Evolutionary conservation across 2,113 vertebrate genomes (phyloP).

Genomic region (Syngnathoides biaculeatus): DNA sequence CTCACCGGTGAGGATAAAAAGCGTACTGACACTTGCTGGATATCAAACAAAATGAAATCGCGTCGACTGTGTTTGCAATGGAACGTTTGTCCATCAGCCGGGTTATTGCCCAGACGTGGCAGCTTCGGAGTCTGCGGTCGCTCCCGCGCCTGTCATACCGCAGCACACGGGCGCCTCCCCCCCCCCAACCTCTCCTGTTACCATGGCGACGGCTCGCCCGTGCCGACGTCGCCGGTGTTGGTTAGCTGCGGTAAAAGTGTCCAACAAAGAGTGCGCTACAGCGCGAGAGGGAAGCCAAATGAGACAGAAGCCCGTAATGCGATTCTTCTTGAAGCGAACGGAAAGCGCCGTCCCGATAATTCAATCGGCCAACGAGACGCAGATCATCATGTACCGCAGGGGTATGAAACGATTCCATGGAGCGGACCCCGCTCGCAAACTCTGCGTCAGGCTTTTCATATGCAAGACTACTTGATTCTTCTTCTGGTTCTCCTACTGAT

Average conservation of each 20-base stretch:
- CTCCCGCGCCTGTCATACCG: neutral
- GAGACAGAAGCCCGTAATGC: constrained; percentile 3
- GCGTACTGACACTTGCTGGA: no score
- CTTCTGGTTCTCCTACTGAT: neutral
- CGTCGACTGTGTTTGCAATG: neutral
- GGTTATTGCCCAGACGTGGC: neutral
- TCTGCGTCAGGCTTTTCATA: neutral
- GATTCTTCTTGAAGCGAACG: constrained; percentile 1
- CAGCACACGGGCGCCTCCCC: neutral
- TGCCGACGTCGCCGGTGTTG: constrained; percentile 1
- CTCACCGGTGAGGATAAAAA: no score
- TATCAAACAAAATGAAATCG: no score
- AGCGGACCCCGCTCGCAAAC: neutral
- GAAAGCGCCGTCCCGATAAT: neutral
- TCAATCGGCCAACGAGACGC: neutral
- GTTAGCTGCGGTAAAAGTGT: neutral
- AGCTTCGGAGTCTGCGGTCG: neutral
- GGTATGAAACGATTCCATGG: neutral
- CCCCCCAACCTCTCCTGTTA: no score
- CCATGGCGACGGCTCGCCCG: constrained; percentile 3
- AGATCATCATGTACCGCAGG: neutral
- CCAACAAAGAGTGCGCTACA: neutral
- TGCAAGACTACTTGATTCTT: neutral
- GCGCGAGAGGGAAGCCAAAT: neutral
- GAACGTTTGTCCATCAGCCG: neutral